Base-by-base conservation (phyloP, 2,113 vertebrate species). In the Geococcyx californianus region DNA sequence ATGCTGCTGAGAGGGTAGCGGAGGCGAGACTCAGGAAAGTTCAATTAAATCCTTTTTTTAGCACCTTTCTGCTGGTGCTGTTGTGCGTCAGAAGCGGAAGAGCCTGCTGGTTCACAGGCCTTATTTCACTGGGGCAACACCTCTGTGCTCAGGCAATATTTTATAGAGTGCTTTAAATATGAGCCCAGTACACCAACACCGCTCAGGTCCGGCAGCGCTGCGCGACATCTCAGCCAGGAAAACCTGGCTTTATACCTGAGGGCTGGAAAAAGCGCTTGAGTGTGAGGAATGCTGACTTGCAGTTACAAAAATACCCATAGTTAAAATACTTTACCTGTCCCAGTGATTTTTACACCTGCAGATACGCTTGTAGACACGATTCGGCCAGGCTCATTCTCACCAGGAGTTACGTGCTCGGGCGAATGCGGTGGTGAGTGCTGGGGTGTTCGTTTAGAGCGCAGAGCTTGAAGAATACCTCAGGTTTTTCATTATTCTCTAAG, bases 81-180 rank as follows among this genome's bases (percentile, higher is more conserved):
- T 33, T 33, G 19, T 29, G 72, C 64, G 36, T 16, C 16, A 47
- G 63, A 56, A 73, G 3, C 44, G 47, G n/a, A 26, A 31, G 45
- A 24, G n/a, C 8, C 26, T 54, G 15, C 2, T 10, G 13, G 31
- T 42, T 47, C 58, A 49, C 0, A 0, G 9, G 16, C 16, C 21
- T 26, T 47, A 24, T 45, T 75, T 63, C 66, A 34, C 29, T 26
- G 40, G 24, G 58, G 24, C 69, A 62, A 42, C 29, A 47, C 10
- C 42, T 51, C 60, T 16, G 31, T 29, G 51, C 28, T 28, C 38
- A 18, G 38, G 31, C 28, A 64, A 13, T 15, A 24, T 31, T 87
- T 87, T 33, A n/a, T 3, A 34, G 20, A 0, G 20, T 16, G 51
- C n/a, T 78, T 77, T 49, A 79, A 59, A 49, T 33, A 16, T 1